Conservation (phyloP, 2,888 invertebrate genomes). For the Oscheius sp. region DNA sequence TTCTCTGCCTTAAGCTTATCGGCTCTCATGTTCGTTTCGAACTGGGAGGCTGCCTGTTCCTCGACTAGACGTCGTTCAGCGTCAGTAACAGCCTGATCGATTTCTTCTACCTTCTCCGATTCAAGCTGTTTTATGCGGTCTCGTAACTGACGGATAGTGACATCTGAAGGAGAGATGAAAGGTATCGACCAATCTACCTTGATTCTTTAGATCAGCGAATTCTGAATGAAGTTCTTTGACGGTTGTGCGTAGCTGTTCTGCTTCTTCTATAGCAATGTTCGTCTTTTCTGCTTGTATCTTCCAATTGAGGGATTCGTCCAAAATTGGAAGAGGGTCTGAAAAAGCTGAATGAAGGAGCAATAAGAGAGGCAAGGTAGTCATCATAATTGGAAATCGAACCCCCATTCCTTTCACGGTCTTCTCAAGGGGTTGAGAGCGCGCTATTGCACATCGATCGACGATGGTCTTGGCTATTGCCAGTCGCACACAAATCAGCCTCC, state of each 20-base stretch:
- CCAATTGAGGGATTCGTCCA: conserved; percentile 72
- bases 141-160: conserved; percentile 74
- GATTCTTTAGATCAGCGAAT: conserved; percentile 74
- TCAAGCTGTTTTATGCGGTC: conserved; percentile 66
- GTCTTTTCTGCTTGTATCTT: conserved; percentile 72
- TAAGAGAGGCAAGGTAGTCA: conserved; percentile 7
- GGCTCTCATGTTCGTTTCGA: conserved; percentile 35
- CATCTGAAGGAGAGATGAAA: conserved; percentile 71
- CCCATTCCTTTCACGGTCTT: conserved; percentile 1
- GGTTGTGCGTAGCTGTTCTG: conserved; percentile 74
- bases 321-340: conserved; percentile 73
- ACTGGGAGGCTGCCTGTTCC: conserved; percentile 34
- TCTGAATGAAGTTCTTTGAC: conserved; percentile 74
- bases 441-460: conserved; percentile 32
- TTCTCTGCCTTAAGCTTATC: conserved; percentile 45
- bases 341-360: conserved; percentile 7
- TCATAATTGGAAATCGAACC: conserved; percentile 27
- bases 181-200: conserved; percentile 69
- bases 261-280: conserved; percentile 74
- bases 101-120: conserved; percentile 58
- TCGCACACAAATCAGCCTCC: conserved; percentile 31
- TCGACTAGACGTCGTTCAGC: conserved; percentile 67
- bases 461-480: conserved; percentile 27
- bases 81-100: conserved; percentile 73
- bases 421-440: conserved; percentile 14